phyloP scores from a whole-genome alignment of 2,888 invertebrate species.

The Hydriomena furcata region DNA sequence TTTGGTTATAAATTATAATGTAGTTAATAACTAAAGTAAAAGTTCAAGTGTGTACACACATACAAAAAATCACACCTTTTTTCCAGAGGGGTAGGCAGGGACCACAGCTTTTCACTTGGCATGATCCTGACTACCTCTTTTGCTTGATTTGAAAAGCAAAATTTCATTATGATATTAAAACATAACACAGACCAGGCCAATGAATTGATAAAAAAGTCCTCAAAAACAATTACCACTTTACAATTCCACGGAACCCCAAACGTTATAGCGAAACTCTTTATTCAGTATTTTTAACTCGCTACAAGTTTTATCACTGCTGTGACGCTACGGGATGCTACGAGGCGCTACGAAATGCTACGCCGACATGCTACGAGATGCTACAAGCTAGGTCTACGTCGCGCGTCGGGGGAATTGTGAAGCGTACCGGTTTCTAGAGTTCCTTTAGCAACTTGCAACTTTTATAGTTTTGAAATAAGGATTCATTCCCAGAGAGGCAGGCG shows the following conservation, averaged over 20 bases:
- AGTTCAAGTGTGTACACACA: too few species aligned
- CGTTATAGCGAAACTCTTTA: constrained; percentile 43
- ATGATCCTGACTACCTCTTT: too few species aligned
- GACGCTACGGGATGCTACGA: constrained; percentile 38
- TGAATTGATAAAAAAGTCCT: neutral
- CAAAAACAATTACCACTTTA: too few species aligned
- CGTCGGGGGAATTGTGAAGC: constrained; percentile 11
- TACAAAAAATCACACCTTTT: too few species aligned
- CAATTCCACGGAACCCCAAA: constrained; percentile 24
- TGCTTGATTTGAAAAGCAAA: too few species aligned
- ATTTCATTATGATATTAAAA: too few species aligned
- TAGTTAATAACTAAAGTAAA: too few species aligned
- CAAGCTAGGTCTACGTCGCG: constrained; percentile 23
- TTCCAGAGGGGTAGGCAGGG: too few species aligned
- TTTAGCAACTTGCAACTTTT: neutral
- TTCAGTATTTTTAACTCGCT: constrained; percentile 52
- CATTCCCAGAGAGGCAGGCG: too few species aligned
- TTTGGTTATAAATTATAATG: too few species aligned
- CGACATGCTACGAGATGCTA: constrained; percentile 32
- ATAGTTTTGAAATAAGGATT: neutral
- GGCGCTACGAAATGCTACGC: constrained; percentile 37
- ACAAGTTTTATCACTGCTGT: constrained; percentile 45
- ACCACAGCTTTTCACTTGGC: too few species aligned
- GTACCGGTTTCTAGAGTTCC: constrained; percentile 13
- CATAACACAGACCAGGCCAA: too few species aligned